phyloP scores from a whole-genome alignment of 1,140 invertebrate species.

The Listronotus oregonensis region DNA sequence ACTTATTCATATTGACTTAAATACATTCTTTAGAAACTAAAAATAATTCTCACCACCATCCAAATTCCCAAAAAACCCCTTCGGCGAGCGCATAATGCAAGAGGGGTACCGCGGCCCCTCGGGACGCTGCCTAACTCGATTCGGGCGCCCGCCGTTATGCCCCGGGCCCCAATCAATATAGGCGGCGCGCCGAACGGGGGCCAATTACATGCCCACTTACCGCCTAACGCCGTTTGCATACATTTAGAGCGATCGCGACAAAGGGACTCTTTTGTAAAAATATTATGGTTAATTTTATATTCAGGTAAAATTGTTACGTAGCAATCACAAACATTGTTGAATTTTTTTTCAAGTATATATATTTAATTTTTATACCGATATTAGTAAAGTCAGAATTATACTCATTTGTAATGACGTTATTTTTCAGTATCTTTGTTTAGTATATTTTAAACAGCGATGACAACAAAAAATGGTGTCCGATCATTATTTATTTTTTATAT shows the following conservation, averaged over 20 bases:
- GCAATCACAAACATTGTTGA: constrained; percentile 26
- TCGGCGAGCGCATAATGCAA: constrained; percentile 15
- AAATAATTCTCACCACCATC: background rate
- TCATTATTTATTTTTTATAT: too few relatives aligned
- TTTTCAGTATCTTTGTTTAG: too few relatives aligned
- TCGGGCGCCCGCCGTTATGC: constrained; percentile 39
- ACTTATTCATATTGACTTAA: too few relatives aligned
- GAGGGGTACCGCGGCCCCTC: constrained; percentile 37
- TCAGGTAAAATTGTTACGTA: too few relatives aligned
- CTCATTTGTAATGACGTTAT: too few relatives aligned
- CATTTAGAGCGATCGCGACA: constrained; percentile 48
- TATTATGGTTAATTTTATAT: background rate
- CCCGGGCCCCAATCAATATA: constrained; percentile 53
- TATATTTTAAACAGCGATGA: too few relatives aligned
- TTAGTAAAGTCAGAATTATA: too few relatives aligned
- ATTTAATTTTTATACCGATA: too few relatives aligned
- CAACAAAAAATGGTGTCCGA: too few relatives aligned
- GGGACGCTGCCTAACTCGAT: constrained; percentile 51
- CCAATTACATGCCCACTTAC: constrained; percentile 58
- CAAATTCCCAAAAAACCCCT: constrained; percentile 14
- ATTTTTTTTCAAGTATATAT: constrained; percentile 22
- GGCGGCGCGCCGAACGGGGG: constrained; percentile 50
- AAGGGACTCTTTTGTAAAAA: constrained; percentile 38
- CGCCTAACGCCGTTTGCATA: constrained; percentile 57
- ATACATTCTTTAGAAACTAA: too few relatives aligned